These are phyloP conservation scores for Ooceraea biroi DNA, from an alignment of 1,140 invertebrate species.

Conservation along the genomic window DNA sequence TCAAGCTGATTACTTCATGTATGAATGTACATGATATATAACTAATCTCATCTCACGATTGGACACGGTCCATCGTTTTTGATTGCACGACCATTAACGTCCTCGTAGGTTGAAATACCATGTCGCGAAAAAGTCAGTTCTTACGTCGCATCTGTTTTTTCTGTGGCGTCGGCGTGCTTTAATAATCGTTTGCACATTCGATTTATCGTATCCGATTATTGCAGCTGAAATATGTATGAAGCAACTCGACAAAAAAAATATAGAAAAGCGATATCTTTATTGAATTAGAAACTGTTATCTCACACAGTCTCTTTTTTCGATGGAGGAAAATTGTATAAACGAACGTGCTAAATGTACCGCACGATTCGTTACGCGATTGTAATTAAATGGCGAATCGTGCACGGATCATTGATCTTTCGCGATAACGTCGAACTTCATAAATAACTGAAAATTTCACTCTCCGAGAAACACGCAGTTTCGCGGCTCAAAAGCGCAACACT, in stretches of 20 bases:
- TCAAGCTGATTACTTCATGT: conserved; percentile 61
- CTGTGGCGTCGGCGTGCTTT: neutral
- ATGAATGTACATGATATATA: conserved; percentile 64
- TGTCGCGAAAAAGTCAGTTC: conserved; percentile 10
- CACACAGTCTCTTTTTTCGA: neutral
- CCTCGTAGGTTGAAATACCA: neutral
- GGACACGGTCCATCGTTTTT: conserved; percentile 62
- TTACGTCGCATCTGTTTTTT: neutral
- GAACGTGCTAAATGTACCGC: too few species aligned
- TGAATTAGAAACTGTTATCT: neutral
- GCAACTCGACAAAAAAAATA: neutral
- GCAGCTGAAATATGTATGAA: neutral
- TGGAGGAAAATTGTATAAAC: too few species aligned
- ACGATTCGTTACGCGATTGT: too few species aligned
- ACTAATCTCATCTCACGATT: conserved; percentile 63
- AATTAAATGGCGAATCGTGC: too few species aligned
- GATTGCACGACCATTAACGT: conserved; percentile 58
- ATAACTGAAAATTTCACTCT: neutral
- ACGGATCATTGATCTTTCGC: too few species aligned
- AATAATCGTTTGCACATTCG: conserved; percentile 5
- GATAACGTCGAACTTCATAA: neutral
- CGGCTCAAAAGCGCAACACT: neutral
- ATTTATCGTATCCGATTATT: neutral
- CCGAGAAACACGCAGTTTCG: too few species aligned
- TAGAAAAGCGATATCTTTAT: neutral